These are phyloP conservation scores for Nephila pilipes DNA, from an alignment of 1,140 invertebrate genomes.

Conservation along the genomic window DNA sequence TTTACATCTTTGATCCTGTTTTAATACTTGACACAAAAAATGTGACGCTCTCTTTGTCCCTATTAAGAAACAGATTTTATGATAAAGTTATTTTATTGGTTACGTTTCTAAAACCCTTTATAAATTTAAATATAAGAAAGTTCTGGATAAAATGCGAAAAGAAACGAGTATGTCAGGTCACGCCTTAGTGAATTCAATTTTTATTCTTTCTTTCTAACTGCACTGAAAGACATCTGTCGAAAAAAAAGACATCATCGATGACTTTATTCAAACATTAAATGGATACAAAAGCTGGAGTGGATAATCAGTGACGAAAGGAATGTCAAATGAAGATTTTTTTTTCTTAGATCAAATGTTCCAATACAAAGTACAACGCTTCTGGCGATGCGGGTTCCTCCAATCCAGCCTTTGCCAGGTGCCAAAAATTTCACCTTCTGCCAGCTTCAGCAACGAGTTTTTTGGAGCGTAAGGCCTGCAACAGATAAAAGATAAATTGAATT, in stretches of 20 bases:
- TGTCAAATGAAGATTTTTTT: slow-evolving; percentile 31
- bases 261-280: slow-evolving; percentile 54
- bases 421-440: slow-evolving; percentile 46
- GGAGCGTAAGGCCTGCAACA: slow-evolving; percentile 49
- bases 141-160: too few species aligned
- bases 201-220: neutral
- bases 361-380: neutral
- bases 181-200: too few species aligned
- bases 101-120: too few species aligned
- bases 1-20: too few species aligned
- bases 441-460: neutral
- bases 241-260: slow-evolving; percentile 49
- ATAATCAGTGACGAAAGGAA: slow-evolving; percentile 16
- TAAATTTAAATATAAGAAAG: too few species aligned
- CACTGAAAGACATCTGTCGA: slow-evolving; percentile 17
- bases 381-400: neutral
- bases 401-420: neutral
- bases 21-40: too few species aligned
- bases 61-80: too few species aligned
- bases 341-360: neutral
- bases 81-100: too few species aligned
- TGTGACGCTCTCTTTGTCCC: too few species aligned
- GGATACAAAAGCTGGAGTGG: slow-evolving; percentile 51
- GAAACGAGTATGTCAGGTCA: too few species aligned
- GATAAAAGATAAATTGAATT: slow-evolving; percentile 3